Evolutionary conservation across 2,888 invertebrate genomes (phyloP), one percentile per base, ranked within the genome.

Genomic region (Zeuzera pyrina): DNA sequence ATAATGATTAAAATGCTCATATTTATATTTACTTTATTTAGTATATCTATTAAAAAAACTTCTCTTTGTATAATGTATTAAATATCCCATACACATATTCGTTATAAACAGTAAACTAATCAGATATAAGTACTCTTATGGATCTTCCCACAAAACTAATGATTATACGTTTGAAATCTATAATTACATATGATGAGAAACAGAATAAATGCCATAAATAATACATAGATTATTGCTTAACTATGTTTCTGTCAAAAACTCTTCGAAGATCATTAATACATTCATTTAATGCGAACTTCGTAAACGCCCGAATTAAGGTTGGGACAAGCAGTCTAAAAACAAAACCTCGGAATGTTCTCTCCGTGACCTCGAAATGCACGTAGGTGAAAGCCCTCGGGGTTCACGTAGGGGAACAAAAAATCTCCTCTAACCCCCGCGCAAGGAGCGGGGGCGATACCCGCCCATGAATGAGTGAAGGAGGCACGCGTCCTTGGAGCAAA

Each of bases 401-500:
- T 69, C 69, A 73, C 73, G 77, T 73, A 70, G 73, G 77, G 79
- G 73, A 74, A 70, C 76, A 79, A 83, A 83, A 81, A 81, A 79
- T 68, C 66, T 36, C 67, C 66, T 47, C 70, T 65, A 64, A 67
- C 70, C 60, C 70, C 38, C 34, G 67, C 39, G 29, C 74, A 58
- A 59, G 73, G 74, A 74, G 76, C 69, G 72, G 62, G 68, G 72
- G 74, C 69, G 59, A 47, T 52, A 49, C 50, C 70, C 78, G 61
- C 78, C 79, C 81, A 69, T 83, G 81, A 83, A 81, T 83, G 81
- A 76, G 74, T 74, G 78, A 79, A 79, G 79, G 81, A 76, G 78
- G 74, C 69, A 65, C 63, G 68, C 77, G 79, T 81, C 79, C 81
- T 81, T 83, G 74, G 63, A 74, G 77, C 77, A 81, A 83, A 83